A percentile compares a stretch with the other conserved stretches of the same genome.
These are phyloP conservation scores for Tetranychus cinnabarinus DNA, from an alignment of 1,140 invertebrate genomes.

Conservation along the genomic window DNA sequence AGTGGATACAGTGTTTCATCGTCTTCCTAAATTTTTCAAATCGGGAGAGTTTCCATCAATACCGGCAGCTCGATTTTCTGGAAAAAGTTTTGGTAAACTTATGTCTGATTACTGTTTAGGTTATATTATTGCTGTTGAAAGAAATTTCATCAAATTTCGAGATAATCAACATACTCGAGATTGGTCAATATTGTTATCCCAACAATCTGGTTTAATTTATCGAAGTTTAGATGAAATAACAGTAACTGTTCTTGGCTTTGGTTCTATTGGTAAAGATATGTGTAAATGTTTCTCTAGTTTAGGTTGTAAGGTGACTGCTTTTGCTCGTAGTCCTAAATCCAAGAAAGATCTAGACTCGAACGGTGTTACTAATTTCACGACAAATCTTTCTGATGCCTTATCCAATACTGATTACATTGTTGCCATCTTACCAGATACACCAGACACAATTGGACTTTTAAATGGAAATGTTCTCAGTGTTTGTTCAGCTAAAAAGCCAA, in stretches of 20 bases:
- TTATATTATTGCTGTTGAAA: background rate
- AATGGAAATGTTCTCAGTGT: slow-evolving; percentile 12
- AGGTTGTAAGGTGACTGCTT: background rate
- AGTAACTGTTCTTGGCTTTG: background rate
- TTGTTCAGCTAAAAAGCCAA: slow-evolving; percentile 14
- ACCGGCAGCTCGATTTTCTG: background rate
- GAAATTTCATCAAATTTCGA: background rate
- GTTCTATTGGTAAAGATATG: background rate
- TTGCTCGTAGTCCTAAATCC: background rate
- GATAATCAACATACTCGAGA: background rate
- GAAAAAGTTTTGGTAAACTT: background rate
- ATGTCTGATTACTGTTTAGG: background rate
- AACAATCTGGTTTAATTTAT: background rate
- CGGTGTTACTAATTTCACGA: slow-evolving; percentile 2
- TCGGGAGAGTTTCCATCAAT: background rate
- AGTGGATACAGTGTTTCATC: background rate
- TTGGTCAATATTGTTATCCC: background rate
- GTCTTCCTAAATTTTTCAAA: background rate
- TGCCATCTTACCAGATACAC: slow-evolving; percentile 29
- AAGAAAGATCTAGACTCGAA: background rate
- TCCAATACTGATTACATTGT: slow-evolving; percentile 30
- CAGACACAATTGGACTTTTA: slow-evolving; percentile 26
- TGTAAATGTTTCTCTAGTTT: background rate
- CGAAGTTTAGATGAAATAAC: background rate
- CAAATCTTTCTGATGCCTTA: slow-evolving; percentile 23